Evolutionary conservation across 2,113 vertebrate genomes (phyloP).

Genomic region (Zootoca vivipara): DNA sequence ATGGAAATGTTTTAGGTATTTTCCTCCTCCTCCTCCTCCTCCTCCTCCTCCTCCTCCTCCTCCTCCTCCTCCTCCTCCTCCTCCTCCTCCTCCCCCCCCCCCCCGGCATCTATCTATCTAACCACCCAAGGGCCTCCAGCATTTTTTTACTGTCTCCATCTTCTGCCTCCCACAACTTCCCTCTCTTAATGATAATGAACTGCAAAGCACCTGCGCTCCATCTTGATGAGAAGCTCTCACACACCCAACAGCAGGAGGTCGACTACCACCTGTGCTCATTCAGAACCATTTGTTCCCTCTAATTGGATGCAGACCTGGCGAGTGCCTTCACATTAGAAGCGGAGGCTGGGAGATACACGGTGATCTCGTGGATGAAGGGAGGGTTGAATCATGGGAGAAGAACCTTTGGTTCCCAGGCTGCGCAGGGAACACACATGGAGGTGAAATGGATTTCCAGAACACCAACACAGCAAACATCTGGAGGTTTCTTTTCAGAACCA

Average conservation of each 20-base stretch:
- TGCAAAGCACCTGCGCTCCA: conserved; percentile 28
- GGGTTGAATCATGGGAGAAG: background rate
- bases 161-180: background rate
- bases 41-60: background rate
- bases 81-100: background rate
- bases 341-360: background rate
- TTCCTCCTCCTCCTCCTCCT: conserved; percentile 21
- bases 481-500: conserved; percentile 22
- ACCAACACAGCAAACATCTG: conserved; percentile 36
- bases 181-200: conserved; percentile 45
- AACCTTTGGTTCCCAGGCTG: background rate
- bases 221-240: conserved; percentile 18
- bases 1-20: background rate
- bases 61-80: conserved; percentile 9
- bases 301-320: background rate
- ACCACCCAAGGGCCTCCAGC: conserved; percentile 22
- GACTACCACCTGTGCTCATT: background rate
- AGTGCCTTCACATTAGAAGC: background rate
- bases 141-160: conserved; percentile 23
- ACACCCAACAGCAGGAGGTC: conserved; percentile 21
- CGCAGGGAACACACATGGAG: background rate
- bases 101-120: no score
- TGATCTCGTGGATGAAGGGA: background rate
- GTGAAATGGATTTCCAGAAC: background rate
- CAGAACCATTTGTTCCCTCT: conserved; percentile 33